Base-by-base conservation (phyloP, 2,113 vertebrate genomes). In the Parotia lawesii region DNA sequence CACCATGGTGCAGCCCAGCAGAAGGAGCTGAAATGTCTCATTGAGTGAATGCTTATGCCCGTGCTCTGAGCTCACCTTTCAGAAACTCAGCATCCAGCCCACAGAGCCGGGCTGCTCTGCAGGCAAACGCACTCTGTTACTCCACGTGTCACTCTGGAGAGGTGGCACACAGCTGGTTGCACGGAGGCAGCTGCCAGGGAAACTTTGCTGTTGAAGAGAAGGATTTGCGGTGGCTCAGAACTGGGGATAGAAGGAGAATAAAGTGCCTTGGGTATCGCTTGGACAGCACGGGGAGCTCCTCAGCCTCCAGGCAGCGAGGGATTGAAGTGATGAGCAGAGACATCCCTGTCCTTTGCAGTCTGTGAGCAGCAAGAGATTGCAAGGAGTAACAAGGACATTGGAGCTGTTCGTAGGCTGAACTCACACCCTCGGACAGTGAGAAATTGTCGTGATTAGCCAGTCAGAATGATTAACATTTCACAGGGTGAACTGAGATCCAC, bases 401-500 rank as follows among this genome's bases (percentile, higher is more conserved):
- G 83, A 76, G 90, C 82, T 83, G 90, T 57, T 96, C 19, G 1
- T 65, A 67, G 64, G 91, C 90, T 89, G 85, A 96, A 95, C 92
- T 94, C 90, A 42, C 64, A 84, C 60, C 85, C 88, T 91, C 3
- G 44, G 95, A 96, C 94, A 97, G 90, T 94, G 97, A 98, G 96
- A 81, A 96, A 97, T 97, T 78, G 87, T 70, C 13, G 13, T 92
- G 86, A 97, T 96, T 95, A 97, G 90, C 86, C 85, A 90, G 93
- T 94, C 65, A 66, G 72, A 78, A 92, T 93, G 90, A 97, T 97
- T 96, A 96, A 94, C 96, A 97, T 95, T 97, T 96, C 96, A 89
- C 87, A 53, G 86, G 91, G 67, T 8, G 38, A 94, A 82, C 74
- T 18, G 95, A 95, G 94, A 90, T 61, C 96, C 87, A 33, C 1